A percentile compares a stretch with the other conserved stretches of the same genome.
phyloP scores from a whole-genome alignment of 2,113 vertebrate genomes.

The Mohoua ochrocephala region DNA sequence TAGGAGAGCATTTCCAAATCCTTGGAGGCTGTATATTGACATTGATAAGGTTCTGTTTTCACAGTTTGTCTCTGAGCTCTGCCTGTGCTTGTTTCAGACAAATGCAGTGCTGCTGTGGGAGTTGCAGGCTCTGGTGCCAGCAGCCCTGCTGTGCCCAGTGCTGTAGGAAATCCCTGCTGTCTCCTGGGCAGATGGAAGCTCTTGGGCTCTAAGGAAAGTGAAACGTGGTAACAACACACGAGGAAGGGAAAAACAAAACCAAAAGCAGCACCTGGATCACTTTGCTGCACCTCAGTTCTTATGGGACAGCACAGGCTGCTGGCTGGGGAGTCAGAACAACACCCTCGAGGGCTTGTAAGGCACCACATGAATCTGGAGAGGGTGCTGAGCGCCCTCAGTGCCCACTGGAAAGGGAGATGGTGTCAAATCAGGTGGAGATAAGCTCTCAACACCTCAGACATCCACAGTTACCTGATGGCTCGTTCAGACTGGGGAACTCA shows the following conservation, averaged over 20 bases:
- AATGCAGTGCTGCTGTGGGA: background rate
- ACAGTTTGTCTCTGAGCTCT: background rate
- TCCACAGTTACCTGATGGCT: background rate
- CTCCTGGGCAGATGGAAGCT: background rate
- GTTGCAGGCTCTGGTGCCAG: background rate
- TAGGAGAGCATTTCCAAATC: background rate
- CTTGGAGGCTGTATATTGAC: background rate
- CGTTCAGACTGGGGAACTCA: background rate
- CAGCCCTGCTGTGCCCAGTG: background rate
- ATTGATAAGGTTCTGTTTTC: background rate
- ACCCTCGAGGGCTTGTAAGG: background rate
- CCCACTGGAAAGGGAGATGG: background rate
- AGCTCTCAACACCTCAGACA: background rate
- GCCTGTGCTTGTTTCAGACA: conserved; percentile 11
- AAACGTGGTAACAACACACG: rapidly evolving
- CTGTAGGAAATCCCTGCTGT: background rate
- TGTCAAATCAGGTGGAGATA: background rate
- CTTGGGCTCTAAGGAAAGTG: background rate
- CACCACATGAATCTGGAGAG: background rate
- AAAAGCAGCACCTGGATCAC: background rate
- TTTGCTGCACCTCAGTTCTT: background rate
- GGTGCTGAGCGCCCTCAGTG: background rate
- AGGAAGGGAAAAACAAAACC: background rate
- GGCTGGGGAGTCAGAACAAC: background rate
- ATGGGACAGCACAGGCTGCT: background rate